Percentiles rank a stretch among this genome's conserved stretches.
Conservation (phyloP, 2,797 vertebrate species). For the Fistularia tabacaria region DNA sequence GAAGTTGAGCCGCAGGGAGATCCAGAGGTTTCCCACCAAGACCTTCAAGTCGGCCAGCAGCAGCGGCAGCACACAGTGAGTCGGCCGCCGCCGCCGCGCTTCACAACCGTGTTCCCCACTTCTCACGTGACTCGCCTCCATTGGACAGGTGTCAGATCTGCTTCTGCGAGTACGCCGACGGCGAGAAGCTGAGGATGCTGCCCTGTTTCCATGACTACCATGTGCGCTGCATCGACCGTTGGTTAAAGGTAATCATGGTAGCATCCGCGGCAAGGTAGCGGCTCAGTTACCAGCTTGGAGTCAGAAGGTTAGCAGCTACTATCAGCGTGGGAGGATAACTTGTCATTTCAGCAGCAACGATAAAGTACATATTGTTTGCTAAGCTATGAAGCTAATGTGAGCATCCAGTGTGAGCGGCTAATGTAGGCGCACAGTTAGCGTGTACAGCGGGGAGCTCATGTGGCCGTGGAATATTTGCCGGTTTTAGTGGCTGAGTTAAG, state of each 20-base stretch:
- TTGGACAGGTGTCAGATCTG: constrained; percentile 77
- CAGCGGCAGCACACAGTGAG: constrained; percentile 71
- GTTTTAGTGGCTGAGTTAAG: no score
- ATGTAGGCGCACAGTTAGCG: no score
- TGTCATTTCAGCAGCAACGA: no score
- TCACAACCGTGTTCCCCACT: no score
- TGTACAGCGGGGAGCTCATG: no score
- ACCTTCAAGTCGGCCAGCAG: constrained; percentile 44
- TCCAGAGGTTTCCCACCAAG: constrained; percentile 75
- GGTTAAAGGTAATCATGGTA: constrained; percentile 75
- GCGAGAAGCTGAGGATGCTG: constrained; percentile 74
- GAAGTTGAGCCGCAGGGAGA: constrained; percentile 65
- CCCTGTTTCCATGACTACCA: constrained; percentile 83
- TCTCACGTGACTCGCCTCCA: background rate
- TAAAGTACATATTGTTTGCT: no score
- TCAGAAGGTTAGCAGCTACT: no score
- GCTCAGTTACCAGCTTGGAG: background rate
- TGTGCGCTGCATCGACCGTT: constrained; percentile 74
- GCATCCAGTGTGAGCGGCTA: no score
- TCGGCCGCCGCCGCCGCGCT: constrained; percentile 4
- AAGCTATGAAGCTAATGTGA: no score
- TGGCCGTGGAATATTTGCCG: no score
- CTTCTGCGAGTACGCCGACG: constrained; percentile 69
- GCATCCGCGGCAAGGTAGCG: background rate
- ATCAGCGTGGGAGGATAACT: no score